Conservation (phyloP, 2,797 vertebrate species). For the Propithecus perrieri region DNA sequence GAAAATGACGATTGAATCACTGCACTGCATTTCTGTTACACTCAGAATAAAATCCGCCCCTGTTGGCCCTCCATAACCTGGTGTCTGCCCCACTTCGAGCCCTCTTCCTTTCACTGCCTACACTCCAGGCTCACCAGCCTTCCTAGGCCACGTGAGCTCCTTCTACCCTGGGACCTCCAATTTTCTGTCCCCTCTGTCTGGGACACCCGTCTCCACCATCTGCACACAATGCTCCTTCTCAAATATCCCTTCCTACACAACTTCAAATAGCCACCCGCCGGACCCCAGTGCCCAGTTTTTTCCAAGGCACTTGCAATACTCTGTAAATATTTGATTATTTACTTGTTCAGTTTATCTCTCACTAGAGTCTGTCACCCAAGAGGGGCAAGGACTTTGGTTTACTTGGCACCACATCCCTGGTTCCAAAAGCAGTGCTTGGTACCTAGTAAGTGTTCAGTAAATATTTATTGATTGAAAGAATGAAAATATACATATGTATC, state of each 20-base stretch:
- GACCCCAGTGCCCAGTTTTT: not conserved
- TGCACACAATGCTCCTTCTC: not conserved
- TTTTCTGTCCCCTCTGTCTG: not conserved
- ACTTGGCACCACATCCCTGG: not conserved
- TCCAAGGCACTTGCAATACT: not conserved
- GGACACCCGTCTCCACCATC: not conserved
- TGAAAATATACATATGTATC: not conserved
- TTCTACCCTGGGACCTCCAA: not conserved
- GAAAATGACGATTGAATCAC: not conserved
- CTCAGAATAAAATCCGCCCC: not conserved
- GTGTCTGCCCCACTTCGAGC: not conserved
- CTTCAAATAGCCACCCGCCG: not conserved
- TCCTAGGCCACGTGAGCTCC: not conserved
- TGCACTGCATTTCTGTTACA: not conserved
- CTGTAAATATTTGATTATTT: not conserved
- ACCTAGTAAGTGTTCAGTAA: not conserved
- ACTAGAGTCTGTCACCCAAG: not conserved
- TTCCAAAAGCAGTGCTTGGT: not conserved
- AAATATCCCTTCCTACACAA: not conserved
- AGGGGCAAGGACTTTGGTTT: not conserved
- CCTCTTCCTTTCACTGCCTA: not conserved
- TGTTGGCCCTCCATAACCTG: not conserved
- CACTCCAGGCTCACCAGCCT: not conserved
- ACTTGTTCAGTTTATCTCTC: not conserved
- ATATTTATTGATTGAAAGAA: not conserved